Base-by-base conservation (phyloP, 2,888 invertebrate species). In the Drosophila limbata region DNA sequence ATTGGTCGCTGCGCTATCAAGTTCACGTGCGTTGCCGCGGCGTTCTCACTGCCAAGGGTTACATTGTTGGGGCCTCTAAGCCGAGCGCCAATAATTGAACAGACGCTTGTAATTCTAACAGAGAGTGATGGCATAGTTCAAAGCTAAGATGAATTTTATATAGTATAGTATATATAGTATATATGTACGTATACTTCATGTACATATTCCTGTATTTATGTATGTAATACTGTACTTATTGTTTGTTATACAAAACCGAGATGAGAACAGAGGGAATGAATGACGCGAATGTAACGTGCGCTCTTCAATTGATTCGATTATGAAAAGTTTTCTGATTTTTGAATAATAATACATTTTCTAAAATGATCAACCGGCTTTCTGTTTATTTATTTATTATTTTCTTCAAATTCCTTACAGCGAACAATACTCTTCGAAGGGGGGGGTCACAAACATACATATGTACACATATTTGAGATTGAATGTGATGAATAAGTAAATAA, bases 1-100 rank as follows among this genome's bases (percentile, higher is more conserved):
- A 95, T 64, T 98, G 98, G 98, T 95, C 96, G 4, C 94, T 96
- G 40, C 94, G 98, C 47, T 98, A 97, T 92, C 96, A 97, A 82
- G 96, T 97, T 0, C 96, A 98, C 90, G 95, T 98, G 37, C 97
- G 97, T 89, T 97, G 97, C 88, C 94, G 98, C 48, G 98, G 98
- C 1, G 97, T 99, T 8, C 94, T 99, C 47, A 96, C 96, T 1
- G 95, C 96, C 13, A 98, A 98, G 92, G 98, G 98, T 0, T 98
- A 98, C 92, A 94, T 98, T 73, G 92, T 95, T 28, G 91, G 92
- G 4, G 92, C 92, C 44, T 85, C 91, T 10, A 88, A 86, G 55
- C 64, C 72, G 4, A 69, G 51, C 25, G 68, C 56, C 57, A 47
- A 48, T 28, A 71, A 77, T 39, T 77, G 62, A 73, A 48, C 39